These are phyloP conservation scores for Sceloporus tristichus DNA, from an alignment of 2,113 vertebrate species.

Conservation along the genomic window DNA sequence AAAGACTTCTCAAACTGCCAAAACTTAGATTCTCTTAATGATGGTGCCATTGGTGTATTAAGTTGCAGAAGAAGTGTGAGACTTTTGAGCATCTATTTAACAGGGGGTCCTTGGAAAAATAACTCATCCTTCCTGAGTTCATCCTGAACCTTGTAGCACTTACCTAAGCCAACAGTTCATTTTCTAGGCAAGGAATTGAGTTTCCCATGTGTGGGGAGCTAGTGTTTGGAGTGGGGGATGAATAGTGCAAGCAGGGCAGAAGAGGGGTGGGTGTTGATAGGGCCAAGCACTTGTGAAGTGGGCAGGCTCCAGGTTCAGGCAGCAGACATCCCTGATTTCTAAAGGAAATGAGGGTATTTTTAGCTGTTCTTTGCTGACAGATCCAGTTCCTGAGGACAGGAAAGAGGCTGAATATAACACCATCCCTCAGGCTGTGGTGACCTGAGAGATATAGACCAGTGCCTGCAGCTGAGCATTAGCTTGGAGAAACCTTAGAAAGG, in stretches of 20 bases:
- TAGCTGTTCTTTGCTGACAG: neutral
- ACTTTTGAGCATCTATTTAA: conserved; percentile 27
- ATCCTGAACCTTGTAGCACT: conserved; percentile 37
- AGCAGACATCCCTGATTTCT: conserved; percentile 23
- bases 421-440: conserved; percentile 32
- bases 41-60: neutral
- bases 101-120: conserved; percentile 45
- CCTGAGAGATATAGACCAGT: neutral
- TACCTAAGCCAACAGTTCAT: conserved; percentile 3
- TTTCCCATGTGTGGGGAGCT: neutral
- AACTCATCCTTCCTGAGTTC: conserved; percentile 60
- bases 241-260: conserved; percentile 15
- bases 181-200: conserved; percentile 34
- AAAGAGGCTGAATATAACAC: conserved; percentile 18
- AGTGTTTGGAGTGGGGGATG: neutral
- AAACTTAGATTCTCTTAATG: neutral
- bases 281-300: neutral
- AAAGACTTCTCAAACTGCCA: neutral
- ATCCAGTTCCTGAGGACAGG: conserved; percentile 37
- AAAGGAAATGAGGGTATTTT: fast-evolving
- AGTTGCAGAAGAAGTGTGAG: neutral
- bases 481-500: conserved; percentile 21
- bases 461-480: neutral
- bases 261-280: neutral
- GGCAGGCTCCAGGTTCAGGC: neutral